Evolutionary conservation across 2,888 invertebrate genomes (phyloP), one percentile per base, ranked within the genome.

Genomic region (Gonocerus acuteangulatus): DNA sequence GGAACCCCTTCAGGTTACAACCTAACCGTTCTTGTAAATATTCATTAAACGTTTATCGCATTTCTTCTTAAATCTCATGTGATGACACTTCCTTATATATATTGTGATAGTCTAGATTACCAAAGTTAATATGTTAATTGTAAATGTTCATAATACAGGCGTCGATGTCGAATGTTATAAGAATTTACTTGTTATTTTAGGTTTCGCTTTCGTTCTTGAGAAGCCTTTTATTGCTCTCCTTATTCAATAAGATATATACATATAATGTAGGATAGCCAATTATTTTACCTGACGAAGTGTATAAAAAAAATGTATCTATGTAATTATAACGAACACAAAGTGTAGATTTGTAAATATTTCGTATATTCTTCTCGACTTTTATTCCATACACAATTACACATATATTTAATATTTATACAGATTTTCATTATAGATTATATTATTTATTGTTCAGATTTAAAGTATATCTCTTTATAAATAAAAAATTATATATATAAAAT

Each of bases 1-100:
- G 62, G 76, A 64, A 54, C 62, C 79, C 49, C 79, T 82, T 65
- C 80, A 81, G 71, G 78, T 82, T 68, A 76, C 80, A 60, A 80
- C 81, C 76, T 82, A 82, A 79, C 59, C 48, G 34, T 45, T 47
- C 4, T 32, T 47, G 57, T 57, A 57, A 45, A 45, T 57, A 57
- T 32, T 27, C 18, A 21, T 21, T 13, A 21, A 39, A 36, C 6
- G 18, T 21, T 42, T 42, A 47, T 47, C 18, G 7, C 16, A 16
- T 15, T 42, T 42, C 42, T 42, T 18, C 18, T 19, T 47, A 22
- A 34, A 42, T 51, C 1, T 32, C 21, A 51, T 22, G 54, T 18
- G 39, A 42, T 54, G 54, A 36, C 23, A 23, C 54, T 42, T 22
- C 19, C 23, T 54, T 54, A 9, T 36, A 27, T 48, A 27, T 59